Evolutionary conservation across 2,888 invertebrate species (phyloP).

Genomic region (Hypomecis punctinalis): DNA sequence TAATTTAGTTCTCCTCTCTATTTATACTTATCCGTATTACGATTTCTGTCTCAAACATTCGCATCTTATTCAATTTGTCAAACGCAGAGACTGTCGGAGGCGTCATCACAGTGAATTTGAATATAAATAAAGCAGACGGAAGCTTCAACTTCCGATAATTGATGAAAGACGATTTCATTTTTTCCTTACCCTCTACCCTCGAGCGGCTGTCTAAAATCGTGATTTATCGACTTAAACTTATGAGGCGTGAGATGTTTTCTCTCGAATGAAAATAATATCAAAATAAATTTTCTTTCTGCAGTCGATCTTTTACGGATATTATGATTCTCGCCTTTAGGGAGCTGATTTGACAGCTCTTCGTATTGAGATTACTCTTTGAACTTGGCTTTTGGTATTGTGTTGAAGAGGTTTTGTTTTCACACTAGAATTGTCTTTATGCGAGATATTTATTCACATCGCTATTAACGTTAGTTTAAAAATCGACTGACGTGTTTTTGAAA

Average conservation of each 20-base stretch:
- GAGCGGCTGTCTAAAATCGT: slow-evolving; percentile 68
- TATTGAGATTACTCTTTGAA: slow-evolving; percentile 19
- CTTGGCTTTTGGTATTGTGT: neutral
- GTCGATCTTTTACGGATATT: slow-evolving; percentile 46
- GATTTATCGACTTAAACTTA: slow-evolving; percentile 73
- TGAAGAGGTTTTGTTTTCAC: slow-evolving; percentile 1
- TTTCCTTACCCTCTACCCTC: slow-evolving; percentile 58
- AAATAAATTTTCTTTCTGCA: slow-evolving; percentile 50
- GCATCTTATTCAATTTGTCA: slow-evolving; percentile 27
- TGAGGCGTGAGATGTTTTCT: slow-evolving; percentile 58
- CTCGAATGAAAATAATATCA: slow-evolving; percentile 54
- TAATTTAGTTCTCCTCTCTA: neutral
- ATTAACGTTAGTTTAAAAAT: no score
- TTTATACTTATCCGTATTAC: neutral
- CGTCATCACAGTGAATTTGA: slow-evolving; percentile 37
- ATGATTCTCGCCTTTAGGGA: slow-evolving; percentile 42
- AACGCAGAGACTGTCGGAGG: slow-evolving; percentile 13
- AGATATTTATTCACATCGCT: no score
- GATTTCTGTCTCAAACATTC: slow-evolving; percentile 1
- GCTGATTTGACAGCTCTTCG: slow-evolving; percentile 37
- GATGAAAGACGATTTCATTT: slow-evolving; percentile 66
- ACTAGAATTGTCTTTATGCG: neutral
- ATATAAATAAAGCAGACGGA: slow-evolving; percentile 45
- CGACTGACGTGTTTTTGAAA: no score
- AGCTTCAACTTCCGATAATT: slow-evolving; percentile 61